These are phyloP conservation scores for Diuraphis noxia DNA, from an alignment of 1,140 invertebrate species.

Conservation along the genomic window DNA sequence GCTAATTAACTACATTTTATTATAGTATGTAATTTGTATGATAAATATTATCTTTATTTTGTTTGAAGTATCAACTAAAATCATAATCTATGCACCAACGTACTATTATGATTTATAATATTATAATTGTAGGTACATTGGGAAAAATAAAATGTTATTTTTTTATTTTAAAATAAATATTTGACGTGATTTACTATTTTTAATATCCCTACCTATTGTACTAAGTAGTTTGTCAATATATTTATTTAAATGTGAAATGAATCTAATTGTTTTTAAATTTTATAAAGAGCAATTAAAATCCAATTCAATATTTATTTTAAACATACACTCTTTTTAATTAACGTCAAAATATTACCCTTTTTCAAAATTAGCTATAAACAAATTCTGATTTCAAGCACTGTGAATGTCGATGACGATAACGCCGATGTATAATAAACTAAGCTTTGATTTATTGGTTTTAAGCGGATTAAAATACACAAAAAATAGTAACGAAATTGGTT, in stretches of 20 bases:
- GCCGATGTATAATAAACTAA: background rate
- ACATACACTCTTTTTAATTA: conserved; percentile 24
- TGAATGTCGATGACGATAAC: conserved; percentile 14
- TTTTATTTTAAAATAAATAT: background rate
- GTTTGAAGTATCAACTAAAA: background rate
- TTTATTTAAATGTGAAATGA: background rate
- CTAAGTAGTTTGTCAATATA: background rate
- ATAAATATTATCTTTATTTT: background rate
- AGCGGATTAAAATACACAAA: conserved; percentile 11
- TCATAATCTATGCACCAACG: background rate
- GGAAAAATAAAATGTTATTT: background rate
- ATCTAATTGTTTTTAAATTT: background rate
- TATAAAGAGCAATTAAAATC: background rate
- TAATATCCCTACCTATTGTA: background rate
- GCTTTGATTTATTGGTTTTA: conserved; percentile 36
- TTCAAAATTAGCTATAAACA: conserved; percentile 13
- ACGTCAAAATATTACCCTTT: background rate
- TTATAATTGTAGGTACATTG: background rate
- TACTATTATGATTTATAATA: conserved; percentile 3
- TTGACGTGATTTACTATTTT: background rate
- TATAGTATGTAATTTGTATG: too few relatives aligned
- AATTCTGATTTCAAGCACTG: background rate
- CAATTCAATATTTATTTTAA: conserved; percentile 34
- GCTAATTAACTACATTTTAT: too few relatives aligned
- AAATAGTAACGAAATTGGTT: conserved; percentile 35